Percentiles rank a stretch among this genome's conserved stretches.
phyloP scores from a whole-genome alignment of 1,140 invertebrate species.

The Drosophila sp. region DNA sequence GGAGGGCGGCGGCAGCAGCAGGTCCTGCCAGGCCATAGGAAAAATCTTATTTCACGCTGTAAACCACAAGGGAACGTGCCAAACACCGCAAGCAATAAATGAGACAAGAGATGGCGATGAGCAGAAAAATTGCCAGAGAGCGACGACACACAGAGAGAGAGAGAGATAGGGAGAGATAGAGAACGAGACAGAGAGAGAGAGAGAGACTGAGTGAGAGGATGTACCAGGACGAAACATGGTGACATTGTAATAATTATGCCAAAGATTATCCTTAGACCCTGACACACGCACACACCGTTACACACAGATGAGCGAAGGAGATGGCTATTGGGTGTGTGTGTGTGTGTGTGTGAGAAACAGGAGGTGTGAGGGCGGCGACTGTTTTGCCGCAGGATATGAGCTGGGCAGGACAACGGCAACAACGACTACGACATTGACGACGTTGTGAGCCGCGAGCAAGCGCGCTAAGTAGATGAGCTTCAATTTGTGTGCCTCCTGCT shows the following conservation, averaged over 20 bases:
- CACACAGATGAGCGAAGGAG: conserved; percentile 1
- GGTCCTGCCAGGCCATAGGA: conserved; percentile 42
- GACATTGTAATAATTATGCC: conserved; percentile 81
- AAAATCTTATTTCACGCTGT: conserved; percentile 79
- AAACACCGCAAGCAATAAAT: conserved; percentile 79
- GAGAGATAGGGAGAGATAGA: neutral
- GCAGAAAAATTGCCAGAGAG: conserved; percentile 72
- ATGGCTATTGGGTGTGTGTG: conserved; percentile 17
- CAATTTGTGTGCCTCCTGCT: conserved; percentile 65
- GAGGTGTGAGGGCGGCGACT: conserved; percentile 60
- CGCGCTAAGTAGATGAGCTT: conserved; percentile 80
- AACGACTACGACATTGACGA: conserved; percentile 50
- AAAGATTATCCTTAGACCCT: conserved; percentile 77
- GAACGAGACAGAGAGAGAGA: conserved; percentile 10
- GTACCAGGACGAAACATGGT: conserved; percentile 67
- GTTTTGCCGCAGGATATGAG: conserved; percentile 73
- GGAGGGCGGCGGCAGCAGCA: neutral
- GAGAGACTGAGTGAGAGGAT: conserved; percentile 14
- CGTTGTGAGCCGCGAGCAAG: conserved; percentile 71
- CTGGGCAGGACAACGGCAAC: conserved; percentile 54
- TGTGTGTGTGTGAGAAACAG: neutral
- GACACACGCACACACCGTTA: conserved; percentile 37
- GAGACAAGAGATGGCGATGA: conserved; percentile 70
- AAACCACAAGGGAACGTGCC: conserved; percentile 79
- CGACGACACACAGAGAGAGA: neutral